These are phyloP conservation scores for Sebastes nivosus DNA, from an alignment of 2,797 vertebrate genomes.

Conservation along the genomic window DNA sequence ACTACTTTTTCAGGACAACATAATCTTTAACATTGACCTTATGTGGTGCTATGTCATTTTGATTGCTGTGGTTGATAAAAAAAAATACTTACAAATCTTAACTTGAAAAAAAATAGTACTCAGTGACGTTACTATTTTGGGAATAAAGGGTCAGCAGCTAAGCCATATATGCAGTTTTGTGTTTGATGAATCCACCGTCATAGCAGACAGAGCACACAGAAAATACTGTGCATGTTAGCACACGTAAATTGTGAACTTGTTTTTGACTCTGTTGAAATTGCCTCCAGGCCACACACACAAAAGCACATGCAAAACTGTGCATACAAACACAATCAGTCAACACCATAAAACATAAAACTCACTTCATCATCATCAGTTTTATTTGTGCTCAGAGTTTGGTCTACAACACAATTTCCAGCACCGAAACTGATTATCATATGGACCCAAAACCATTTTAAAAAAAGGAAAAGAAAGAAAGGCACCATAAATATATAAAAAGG, in stretches of 20 bases:
- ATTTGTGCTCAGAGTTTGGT: slow-evolving; percentile 62
- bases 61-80: background rate
- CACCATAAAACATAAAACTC: background rate
- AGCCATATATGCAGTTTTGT: background rate
- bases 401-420: slow-evolving; percentile 56
- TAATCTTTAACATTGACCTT: background rate
- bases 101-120: background rate
- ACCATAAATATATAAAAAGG: slow-evolving; percentile 77
- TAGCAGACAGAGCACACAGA: background rate
- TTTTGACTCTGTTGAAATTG: slow-evolving; percentile 18
- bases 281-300: background rate
- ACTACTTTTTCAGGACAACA: background rate
- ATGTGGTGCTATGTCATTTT: background rate
- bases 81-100: background rate
- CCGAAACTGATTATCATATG: slow-evolving; percentile 53
- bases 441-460: slow-evolving; percentile 63
- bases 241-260: slow-evolving; percentile 7
- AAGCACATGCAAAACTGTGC: background rate
- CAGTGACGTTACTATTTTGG: background rate
- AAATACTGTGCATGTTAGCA: slow-evolving; percentile 21
- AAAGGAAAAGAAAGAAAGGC: slow-evolving; percentile 53
- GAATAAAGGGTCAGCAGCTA: background rate
- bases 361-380: slow-evolving; percentile 61
- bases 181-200: background rate
- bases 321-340: background rate